Evolutionary conservation across 2,797 vertebrate species (phyloP).

Genomic region (Calcarius lapponicus): DNA sequence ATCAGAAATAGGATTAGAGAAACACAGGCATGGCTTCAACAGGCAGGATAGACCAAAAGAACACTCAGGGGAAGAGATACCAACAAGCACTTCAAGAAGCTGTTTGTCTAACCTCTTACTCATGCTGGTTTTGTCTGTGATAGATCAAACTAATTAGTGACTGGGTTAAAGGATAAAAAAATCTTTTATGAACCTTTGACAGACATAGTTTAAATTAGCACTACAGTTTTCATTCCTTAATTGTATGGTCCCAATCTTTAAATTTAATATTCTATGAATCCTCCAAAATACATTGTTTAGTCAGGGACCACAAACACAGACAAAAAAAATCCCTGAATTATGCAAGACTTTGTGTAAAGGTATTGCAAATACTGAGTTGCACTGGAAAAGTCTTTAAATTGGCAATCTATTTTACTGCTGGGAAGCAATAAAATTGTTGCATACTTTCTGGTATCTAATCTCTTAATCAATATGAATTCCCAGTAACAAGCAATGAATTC

Average conservation of each 20-base stretch:
- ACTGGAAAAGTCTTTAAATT: neutral
- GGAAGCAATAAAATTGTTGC: constrained; percentile 37
- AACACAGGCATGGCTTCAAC: neutral
- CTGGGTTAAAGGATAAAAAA: neutral
- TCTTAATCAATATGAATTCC: constrained; percentile 55
- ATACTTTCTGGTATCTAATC: constrained; percentile 20
- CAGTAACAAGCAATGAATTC: constrained; percentile 50
- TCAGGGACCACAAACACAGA: neutral
- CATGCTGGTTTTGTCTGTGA: neutral
- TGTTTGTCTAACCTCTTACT: neutral
- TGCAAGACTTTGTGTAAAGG: neutral
- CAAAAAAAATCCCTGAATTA: neutral
- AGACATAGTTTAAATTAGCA: neutral
- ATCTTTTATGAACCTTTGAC: neutral
- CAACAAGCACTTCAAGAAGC: neutral
- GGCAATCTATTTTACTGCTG: neutral
- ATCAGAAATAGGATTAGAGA: neutral
- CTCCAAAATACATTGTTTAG: neutral
- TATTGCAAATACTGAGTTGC: neutral
- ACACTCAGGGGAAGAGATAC: neutral
- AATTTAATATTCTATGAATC: neutral
- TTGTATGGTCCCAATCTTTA: neutral
- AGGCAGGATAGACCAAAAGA: neutral
- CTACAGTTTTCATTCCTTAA: neutral
- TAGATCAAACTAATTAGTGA: neutral